These are phyloP conservation scores for Cotesia glomerata DNA, from an alignment of 1,140 invertebrate species.

Conservation along the genomic window DNA sequence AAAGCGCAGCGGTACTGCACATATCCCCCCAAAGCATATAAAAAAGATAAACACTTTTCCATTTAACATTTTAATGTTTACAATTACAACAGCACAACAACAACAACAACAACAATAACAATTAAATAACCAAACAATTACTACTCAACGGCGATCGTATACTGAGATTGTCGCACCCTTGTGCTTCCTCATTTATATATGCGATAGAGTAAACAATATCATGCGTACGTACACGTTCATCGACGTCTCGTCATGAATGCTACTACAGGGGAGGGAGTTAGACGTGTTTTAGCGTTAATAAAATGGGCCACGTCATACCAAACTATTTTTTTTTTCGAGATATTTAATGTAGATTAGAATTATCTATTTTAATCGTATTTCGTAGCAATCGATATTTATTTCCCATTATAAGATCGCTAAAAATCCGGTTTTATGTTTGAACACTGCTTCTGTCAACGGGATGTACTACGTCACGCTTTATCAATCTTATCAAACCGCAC, in stretches of 20 bases:
- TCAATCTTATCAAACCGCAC: too few relatives aligned
- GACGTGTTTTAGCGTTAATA: background rate
- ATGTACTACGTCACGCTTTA: too few relatives aligned
- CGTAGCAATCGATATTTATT: too few relatives aligned
- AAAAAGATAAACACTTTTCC: background rate
- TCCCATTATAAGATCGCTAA: too few relatives aligned
- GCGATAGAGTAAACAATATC: conserved; percentile 60
- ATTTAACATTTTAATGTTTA: background rate
- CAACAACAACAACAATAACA: background rate
- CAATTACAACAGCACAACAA: background rate
- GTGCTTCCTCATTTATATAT: conserved; percentile 59
- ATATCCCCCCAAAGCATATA: background rate
- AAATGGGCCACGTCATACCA: background rate
- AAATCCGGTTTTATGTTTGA: too few relatives aligned
- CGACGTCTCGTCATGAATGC: conserved; percentile 38
- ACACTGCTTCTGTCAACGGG: too few relatives aligned
- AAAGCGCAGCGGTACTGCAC: conserved; percentile 25
- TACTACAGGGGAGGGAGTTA: conserved; percentile 20
- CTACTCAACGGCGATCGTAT: conserved; percentile 40
- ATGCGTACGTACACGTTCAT: conserved; percentile 47
- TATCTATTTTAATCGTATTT: too few relatives aligned
- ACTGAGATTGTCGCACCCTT: conserved; percentile 61
- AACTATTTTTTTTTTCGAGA: background rate
- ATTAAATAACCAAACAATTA: background rate
- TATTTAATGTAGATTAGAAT: too few relatives aligned